These are phyloP conservation scores for Lanistes nyassanus DNA, from an alignment of 1,140 invertebrate genomes.

Conservation along the genomic window DNA sequence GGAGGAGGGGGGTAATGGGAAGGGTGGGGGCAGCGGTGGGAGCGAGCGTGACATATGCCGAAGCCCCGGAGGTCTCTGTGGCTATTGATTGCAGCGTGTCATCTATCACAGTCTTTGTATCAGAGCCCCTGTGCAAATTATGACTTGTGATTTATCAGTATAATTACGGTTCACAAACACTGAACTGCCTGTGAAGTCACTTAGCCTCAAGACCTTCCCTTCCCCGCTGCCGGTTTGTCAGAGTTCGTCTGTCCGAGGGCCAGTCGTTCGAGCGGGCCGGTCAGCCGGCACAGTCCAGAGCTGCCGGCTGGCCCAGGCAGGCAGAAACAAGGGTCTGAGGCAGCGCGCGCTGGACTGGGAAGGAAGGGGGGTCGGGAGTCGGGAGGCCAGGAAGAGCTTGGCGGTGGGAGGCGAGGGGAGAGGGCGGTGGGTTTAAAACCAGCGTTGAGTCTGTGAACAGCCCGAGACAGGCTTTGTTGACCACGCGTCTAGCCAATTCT, in stretches of 20 bases:
- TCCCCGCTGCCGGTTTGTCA: background rate
- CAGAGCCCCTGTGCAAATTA: conserved; percentile 26
- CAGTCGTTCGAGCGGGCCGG: background rate
- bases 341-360: background rate
- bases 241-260: background rate
- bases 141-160: conserved; percentile 35
- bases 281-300: no score
- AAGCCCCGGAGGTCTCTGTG: background rate
- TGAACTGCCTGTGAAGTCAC: conserved; percentile 23
- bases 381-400: background rate
- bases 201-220: background rate
- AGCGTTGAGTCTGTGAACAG: background rate
- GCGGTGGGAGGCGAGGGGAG: background rate
- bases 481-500: background rate
- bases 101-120: conserved; percentile 18
- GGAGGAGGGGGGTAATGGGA: background rate
- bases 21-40: background rate
- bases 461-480: background rate
- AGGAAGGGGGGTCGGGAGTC: background rate
- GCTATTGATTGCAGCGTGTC: conserved; percentile 19
- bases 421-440: background rate
- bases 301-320: background rate
- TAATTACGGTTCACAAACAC: conserved; percentile 35
- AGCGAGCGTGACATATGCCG: conserved; percentile 3
- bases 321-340: background rate